Evolutionary conservation across 2,797 vertebrate species (phyloP).

Genomic region (Rhyacichthys aspro): DNA sequence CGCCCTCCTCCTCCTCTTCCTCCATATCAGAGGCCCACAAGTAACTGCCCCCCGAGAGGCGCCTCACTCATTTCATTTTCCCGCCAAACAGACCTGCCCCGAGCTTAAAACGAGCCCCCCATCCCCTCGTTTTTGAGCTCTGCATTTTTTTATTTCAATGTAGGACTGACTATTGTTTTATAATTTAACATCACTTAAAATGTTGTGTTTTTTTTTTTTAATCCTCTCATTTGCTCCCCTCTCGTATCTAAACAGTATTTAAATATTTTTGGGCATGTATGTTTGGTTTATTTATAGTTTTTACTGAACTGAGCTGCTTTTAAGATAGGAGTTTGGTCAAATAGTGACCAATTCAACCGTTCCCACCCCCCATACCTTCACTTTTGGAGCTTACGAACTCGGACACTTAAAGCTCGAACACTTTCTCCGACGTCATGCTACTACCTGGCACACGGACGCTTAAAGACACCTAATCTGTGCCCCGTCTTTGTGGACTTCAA

Average conservation of each 20-base stretch:
- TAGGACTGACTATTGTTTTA: slow-evolving; percentile 76
- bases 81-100: slow-evolving; percentile 57
- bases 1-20: slow-evolving; percentile 58
- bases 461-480: slow-evolving; percentile 19
- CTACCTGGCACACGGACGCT: slow-evolving; percentile 61
- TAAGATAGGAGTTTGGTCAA: slow-evolving; percentile 54
- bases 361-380: slow-evolving; percentile 10
- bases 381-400: slow-evolving; percentile 41
- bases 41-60: slow-evolving; percentile 46
- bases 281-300: slow-evolving; percentile 84
- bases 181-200: slow-evolving; percentile 80
- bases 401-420: slow-evolving; percentile 35
- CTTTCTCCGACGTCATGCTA: slow-evolving; percentile 49
- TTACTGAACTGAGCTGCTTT: slow-evolving; percentile 74
- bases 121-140: slow-evolving; percentile 40
- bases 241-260: slow-evolving; percentile 71
- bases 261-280: slow-evolving; percentile 79
- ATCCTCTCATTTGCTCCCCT: slow-evolving; percentile 23
- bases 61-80: not conserved
- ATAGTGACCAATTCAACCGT: slow-evolving; percentile 43
- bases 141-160: slow-evolving; percentile 53
- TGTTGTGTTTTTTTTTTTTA: slow-evolving; percentile 54
- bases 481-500: slow-evolving; percentile 50
- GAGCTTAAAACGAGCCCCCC: slow-evolving; percentile 45
- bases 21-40: slow-evolving; percentile 71